Base-by-base conservation (phyloP, 2,113 vertebrate species). In the Indri indri region DNA sequence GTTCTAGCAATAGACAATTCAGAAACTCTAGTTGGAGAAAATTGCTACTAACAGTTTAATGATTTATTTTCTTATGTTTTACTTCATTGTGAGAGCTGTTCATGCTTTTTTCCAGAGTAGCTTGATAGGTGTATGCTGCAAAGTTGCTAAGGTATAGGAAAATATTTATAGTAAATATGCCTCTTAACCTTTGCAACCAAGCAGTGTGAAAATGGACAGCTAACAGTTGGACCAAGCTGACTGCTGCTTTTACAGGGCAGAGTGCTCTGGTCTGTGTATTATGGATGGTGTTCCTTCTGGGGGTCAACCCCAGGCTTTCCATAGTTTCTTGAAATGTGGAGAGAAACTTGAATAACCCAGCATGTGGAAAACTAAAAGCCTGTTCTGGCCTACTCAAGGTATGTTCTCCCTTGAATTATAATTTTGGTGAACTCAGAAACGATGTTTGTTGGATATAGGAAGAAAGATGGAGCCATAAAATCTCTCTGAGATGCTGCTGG, bases 11-110 rank as follows among this genome's bases (percentile, higher is more conserved):
- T 68, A 95, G 40, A 80, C 30, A 86, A 23, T 86, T 90, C 89
- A 18, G 57, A 94, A 95, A 66, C 23, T 59, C 63, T 85, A 93
- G 68, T n/a, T 79, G 74, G 68, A 94, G 73, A 87, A 94, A 96
- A 97, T 66, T 25, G 17, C n/a, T 83, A 27, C 27, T 47, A 81
- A 71, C 32, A 37, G 42, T n/a, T 57, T 77, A 68, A 91, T 65
- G 37, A 63, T 50, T 70, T 88, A 91, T 66, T 87, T 82, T 83
- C 2, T 87, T 93, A 50, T 54, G 5, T 42, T 79, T 88, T 81
- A 7, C 25, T 14, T 91, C 6, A 32, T 16, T 63, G 25, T 57
- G 30, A 87, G 65, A 83, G 14, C 30, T 66, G 3, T 83, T 86
- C n/a, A 45, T 45, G 22, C 18, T 5, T 91, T 93, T 87, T 79